Base-by-base conservation (phyloP, 2,888 invertebrate genomes). In the Synergus gifuensis region DNA sequence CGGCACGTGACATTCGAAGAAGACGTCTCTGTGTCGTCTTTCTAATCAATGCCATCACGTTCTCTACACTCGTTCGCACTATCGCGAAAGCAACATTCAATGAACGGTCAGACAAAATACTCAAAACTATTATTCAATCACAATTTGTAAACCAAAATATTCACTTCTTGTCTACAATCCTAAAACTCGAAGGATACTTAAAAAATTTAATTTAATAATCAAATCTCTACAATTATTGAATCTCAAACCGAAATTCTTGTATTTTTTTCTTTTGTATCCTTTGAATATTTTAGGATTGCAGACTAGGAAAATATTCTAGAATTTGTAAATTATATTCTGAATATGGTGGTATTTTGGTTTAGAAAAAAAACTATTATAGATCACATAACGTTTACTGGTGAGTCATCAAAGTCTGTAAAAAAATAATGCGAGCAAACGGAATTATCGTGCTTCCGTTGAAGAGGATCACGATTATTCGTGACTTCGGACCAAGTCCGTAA, bases 1-100 rank as follows among this genome's bases (percentile, higher is more conserved):
- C 91, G 90, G 85, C 86, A 87, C 83, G 83, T 84, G 82, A 83
- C 85, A 46, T 83, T 82, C 80, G 81, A 73, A 46, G 73, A 73
- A 49, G 73, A 73, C 73, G 73, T 73, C 16, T 73, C 73, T 54
- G 73, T 54, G 36, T 54, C 73, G 73, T 73, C 73, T 73, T 54
- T 49, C 16, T 73, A 73, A 69, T 36, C 69, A 73, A 73, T 54
- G 54, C 73, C 73, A 73, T 54, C 16, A 73, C 8, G 54, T 54
- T 73, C 73, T 18, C 16, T 73, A 18, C 64, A 64, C n/a, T 64
- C 40, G 9, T 64, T 64, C 73, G 49, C 73, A 54, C 54, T 28
- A 36, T 73, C 22, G 36, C 49, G 73, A 73, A 73, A 69, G 8
- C 69, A 69, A 28, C 22, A 46, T 28, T 69, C 49, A 28, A 36